Evolutionary conservation across 92 coral and sea anemone species (phyloP).

Genomic region (Metridium senile): DNA sequence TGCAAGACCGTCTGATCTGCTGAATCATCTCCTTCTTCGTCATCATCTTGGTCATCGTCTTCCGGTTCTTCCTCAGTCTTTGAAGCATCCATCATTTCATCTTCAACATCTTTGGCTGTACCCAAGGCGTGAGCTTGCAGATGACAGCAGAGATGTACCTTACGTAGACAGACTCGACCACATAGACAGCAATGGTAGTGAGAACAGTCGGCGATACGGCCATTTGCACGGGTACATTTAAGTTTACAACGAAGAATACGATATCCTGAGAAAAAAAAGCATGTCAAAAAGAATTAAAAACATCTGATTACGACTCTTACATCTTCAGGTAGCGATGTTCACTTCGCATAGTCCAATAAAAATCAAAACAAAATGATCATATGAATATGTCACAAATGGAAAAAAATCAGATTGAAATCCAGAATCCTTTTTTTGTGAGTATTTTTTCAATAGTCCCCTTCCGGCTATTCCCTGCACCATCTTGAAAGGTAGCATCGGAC

Average conservation of each 20-base stretch:
- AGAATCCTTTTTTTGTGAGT: too few species aligned
- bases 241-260: conserved; percentile 84
- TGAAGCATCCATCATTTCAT: conserved; percentile 60
- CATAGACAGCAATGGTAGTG: conserved; percentile 94
- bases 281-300: too few species aligned
- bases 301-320: too few species aligned
- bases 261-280: conserved; percentile 50
- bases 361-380: too few species aligned
- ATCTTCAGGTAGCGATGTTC: too few species aligned
- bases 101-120: conserved; percentile 69
- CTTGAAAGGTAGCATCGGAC: too few species aligned
- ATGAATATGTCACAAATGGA: too few species aligned
- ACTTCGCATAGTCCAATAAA: too few species aligned
- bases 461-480: too few species aligned
- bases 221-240: conserved; percentile 74
- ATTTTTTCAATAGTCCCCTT: too few species aligned
- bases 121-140: conserved; percentile 86
- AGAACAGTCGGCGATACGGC: conserved; percentile 82
- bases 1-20: conserved; percentile 64
- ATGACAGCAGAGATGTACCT: conserved; percentile 86
- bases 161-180: conserved; percentile 82
- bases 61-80: conserved; percentile 67
- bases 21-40: conserved; percentile 37
- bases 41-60: conserved; percentile 63
- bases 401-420: too few species aligned